These are phyloP conservation scores for Pipistrellus kuhlii DNA, from an alignment of 2,797 vertebrate species.

Conservation along the genomic window DNA sequence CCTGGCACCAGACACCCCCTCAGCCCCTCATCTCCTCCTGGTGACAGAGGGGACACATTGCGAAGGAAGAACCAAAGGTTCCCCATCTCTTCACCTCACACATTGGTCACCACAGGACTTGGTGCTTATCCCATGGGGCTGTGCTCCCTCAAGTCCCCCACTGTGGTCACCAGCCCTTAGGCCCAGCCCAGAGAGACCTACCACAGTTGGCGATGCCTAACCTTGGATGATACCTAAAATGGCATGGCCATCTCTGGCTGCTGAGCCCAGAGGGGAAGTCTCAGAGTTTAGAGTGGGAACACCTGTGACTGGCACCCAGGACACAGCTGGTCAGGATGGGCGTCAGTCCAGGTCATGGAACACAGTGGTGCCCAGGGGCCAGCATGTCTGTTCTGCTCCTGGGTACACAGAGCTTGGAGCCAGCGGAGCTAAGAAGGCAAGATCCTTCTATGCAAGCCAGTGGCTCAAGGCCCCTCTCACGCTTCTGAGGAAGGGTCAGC, in stretches of 20 bases:
- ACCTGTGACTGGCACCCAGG: neutral
- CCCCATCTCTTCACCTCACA: neutral
- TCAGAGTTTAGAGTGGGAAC: neutral
- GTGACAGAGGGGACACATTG: neutral
- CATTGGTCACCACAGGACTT: neutral
- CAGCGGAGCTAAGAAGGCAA: rapidly evolving
- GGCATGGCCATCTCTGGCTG: neutral
- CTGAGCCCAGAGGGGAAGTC: neutral
- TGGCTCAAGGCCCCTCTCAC: neutral
- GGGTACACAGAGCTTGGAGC: neutral
- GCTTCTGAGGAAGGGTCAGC: neutral
- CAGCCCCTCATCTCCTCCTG: neutral
- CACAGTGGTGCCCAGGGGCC: neutral
- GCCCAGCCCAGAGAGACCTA: neutral
- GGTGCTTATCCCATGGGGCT: neutral
- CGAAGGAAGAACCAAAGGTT: neutral
- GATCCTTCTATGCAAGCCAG: neutral
- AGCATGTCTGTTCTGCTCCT: neutral
- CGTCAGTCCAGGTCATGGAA: neutral
- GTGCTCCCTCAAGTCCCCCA: neutral
- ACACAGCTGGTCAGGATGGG: neutral
- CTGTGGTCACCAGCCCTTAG: neutral
- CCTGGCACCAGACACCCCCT: neutral
- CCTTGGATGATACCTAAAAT: neutral
- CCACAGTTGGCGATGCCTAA: rapidly evolving